Percentiles rank a stretch among this genome's conserved stretches.
Evolutionary conservation across 2,797 vertebrate genomes (phyloP).

Genomic region (Petrocephalus sullivani): DNA sequence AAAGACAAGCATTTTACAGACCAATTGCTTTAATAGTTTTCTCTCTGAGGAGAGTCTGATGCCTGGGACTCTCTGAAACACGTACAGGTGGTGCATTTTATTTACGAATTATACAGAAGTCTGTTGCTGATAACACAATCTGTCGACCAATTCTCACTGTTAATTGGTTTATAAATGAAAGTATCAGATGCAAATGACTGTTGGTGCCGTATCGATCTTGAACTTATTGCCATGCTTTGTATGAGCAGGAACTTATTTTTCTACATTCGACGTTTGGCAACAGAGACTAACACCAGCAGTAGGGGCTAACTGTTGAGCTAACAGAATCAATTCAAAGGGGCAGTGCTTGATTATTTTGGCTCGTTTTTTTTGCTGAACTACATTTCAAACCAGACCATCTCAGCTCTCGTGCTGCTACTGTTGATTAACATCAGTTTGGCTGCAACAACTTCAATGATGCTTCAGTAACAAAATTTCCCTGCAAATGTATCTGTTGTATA

Average conservation of each 20-base stretch:
- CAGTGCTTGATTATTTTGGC: background rate
- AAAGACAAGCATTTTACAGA: background rate
- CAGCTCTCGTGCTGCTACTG: background rate
- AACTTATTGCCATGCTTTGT: background rate
- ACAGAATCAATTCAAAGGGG: background rate
- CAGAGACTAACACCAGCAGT: background rate
- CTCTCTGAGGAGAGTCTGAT: background rate
- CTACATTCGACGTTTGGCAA: background rate
- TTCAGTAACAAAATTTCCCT: background rate
- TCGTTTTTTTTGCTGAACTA: background rate
- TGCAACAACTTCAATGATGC: background rate
- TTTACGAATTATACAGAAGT: background rate
- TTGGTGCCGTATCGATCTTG: background rate
- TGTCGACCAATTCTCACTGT: background rate
- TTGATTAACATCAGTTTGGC: background rate
- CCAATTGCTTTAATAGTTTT: background rate
- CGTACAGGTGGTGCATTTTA: background rate
- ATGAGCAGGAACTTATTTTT: background rate
- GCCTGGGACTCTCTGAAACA: background rate
- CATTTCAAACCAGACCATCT: background rate
- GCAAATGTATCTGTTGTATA: background rate
- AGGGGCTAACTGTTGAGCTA: background rate
- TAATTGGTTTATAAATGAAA: background rate
- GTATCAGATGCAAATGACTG: background rate
- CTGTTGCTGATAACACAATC: background rate